Evolutionary conservation across 2,888 invertebrate species (phyloP), one percentile per base, ranked within the genome.

Genomic region (Drosophila prostipennis): DNA sequence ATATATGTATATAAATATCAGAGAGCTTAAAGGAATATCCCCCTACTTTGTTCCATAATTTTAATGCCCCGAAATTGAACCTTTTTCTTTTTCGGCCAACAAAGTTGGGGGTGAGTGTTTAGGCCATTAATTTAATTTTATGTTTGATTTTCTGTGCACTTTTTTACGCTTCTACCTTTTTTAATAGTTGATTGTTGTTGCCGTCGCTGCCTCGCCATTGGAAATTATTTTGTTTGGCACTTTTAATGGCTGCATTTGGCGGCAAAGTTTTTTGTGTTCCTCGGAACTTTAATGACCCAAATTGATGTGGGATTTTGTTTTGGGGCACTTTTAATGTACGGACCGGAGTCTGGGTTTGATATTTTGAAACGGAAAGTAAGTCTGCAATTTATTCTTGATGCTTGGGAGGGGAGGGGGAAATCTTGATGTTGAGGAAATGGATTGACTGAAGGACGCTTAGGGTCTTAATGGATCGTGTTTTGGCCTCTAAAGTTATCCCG

Each of bases 41-140:
- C 43, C 48, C 34, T 64, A 54, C 74, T 76, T 82, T 80, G 77
- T 70, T 76, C 79, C 87, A 84, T 87, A 84, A 84, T 84, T 84
- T 88, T 87, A 88, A 89, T 89, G 84, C 69, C 68, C 74, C 72
- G 56, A 72, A 78, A 86, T 83, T 78, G 88, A 78, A 88, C 80
- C 81, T 86, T 79, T 84, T 87, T 46, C 4, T 23, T 26, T 37
- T 53, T 45, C 29, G 49, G 26, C 52, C 13, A 55, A 23, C 37
- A 63, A 64, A 64, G 40, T 73, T 63, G 42, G 37, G 51, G 64
- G 52, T 53, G 75, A 64, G 70, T 73, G 60, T 54, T 61, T 81
- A 58, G 72, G 76, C 73, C 83, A 88, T 83, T 83, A 87, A 82
- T 86, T 87, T 82, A 87, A 82, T 86, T 87, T 80, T 85, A 82